These are phyloP conservation scores for Asarcornis scutulata DNA, from an alignment of 2,113 vertebrate genomes.

Conservation along the genomic window DNA sequence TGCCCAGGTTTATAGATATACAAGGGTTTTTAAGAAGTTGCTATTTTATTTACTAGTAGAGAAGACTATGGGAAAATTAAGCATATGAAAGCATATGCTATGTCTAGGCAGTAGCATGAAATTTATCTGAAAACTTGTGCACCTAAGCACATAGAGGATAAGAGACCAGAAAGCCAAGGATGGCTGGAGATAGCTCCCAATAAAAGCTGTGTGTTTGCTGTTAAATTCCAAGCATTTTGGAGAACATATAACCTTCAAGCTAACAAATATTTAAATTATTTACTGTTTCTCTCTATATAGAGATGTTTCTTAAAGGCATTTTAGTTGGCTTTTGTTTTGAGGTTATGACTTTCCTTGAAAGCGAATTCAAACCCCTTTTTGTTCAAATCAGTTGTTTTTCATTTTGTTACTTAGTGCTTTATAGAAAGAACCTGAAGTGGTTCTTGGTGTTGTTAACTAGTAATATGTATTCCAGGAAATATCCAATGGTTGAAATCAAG, in stretches of 20 bases:
- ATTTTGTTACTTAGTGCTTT: not conserved
- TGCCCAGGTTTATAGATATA: not conserved
- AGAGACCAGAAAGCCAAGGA: not conserved
- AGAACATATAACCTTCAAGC: not conserved
- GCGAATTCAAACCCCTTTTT: not conserved
- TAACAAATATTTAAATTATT: not conserved
- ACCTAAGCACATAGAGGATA: not conserved
- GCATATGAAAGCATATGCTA: not conserved
- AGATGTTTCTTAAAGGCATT: not conserved
- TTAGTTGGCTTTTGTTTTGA: not conserved
- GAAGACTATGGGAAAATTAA: not conserved
- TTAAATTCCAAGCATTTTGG: not conserved
- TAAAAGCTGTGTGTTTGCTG: not conserved
- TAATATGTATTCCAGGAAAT: conserved; percentile 1
- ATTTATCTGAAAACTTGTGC: not conserved
- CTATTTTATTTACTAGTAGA: not conserved
- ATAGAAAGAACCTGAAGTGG: not conserved
- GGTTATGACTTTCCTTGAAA: not conserved
- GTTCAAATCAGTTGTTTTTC: not conserved
- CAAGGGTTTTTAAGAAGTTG: not conserved
- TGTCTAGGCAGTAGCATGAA: not conserved
- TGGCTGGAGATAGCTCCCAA: not conserved
- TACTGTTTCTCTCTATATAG: not conserved
- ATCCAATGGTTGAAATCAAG: conserved; percentile 10
- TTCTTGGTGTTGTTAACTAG: not conserved